Base-by-base conservation (phyloP, 2,113 vertebrate genomes). In the Leucoraja erinaceus region DNA sequence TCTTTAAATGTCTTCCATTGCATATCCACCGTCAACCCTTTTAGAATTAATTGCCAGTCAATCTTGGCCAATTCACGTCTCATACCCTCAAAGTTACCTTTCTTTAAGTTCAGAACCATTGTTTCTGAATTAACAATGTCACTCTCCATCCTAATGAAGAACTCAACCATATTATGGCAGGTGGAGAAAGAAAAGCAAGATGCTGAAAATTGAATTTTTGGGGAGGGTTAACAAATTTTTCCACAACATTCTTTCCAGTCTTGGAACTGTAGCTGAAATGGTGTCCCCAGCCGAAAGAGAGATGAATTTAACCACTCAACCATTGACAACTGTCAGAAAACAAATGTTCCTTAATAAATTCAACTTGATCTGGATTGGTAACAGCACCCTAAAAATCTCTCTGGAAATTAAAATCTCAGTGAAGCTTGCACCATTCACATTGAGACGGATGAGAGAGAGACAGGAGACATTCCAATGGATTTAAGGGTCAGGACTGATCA, bases 321-420 rank as follows among this genome's bases (percentile, higher is more conserved):
- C 68, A 74, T 70, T 72, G 8, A 47, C 70, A 22, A 78, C 70
- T 72, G 91, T n/a, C 91, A 92, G 91, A 7, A 33, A 92, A 72
- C 66, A 76, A 92, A 10, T 14, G 20, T 74, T 92, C 47, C 66
- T 47, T 72, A 72, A 74, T 72, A 54, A 76, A 92, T 47, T 22
- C 66, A 92, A 76, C 33, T 28, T 84, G 56, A 61, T n/a, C 25
- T 61, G 25, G 81, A 61, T 83, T 56, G 54, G 54, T 56, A 81
- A 81, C 20, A 54, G 54, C 22, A n/a, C 56, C 25, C 54, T 28
- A 28, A 47, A 47, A 84, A 61, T 84, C 22, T 78, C 33, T 61
- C 56, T 61, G 81, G 54, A 61, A 75, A 86, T n/a, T 28, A 86
- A 61, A 86, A n/a, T 86, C 56, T 61, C 81, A 84, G 54, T 28